Evolutionary conservation across 2,888 invertebrate genomes (phyloP), one percentile per base, ranked within the genome.

Genomic region (Subacronicta megacephala): DNA sequence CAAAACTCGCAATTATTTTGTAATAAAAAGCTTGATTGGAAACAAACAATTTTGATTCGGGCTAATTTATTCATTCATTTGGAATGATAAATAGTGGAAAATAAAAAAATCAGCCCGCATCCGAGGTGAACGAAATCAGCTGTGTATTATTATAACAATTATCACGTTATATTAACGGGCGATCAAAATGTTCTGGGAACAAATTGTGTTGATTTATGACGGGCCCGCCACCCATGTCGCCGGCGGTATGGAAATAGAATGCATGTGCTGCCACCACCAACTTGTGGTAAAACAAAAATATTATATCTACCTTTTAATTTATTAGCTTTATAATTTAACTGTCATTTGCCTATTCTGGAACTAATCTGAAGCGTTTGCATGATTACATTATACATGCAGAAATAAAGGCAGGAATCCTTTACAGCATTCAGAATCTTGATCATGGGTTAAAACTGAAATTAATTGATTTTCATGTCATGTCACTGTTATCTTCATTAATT

Each of bases 181-280:
- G 74, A 68, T 72, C 72, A 74, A 65, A 74, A 65, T 61, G 75
- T 87, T 89, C 89, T 84, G 80, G 86, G 90, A 91, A 89, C 89
- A 89, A 89, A 90, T 90, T 89, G 87, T 86, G 83, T 84, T 90
- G 89, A 89, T 89, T 89, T 89, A 89, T 82, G 82, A 76, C 72
- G 70, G 72, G 54, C 75, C 75, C 75, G 84, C 92, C 91, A 92
- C 91, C 92, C 92, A 91, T 85, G 86, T 85, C 77, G 90, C 74
- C 60, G 84, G 54, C 52, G 65, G 73, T 59, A 60, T 64, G 69
- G 76, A 87, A 90, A 91, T 91, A 92, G 90, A 88, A 81, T 70
- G 70, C 74, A 72, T 78, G 68, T 77, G 75, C 74, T 64, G 63
- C 68, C 54, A 59, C 62, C 52, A 38, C 69, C 44, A 59, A 70